Percentiles rank a stretch among this genome's conserved stretches.
Conservation (phyloP, 23 tunicate genomes). For the Halocynthia roretzi region DNA sequence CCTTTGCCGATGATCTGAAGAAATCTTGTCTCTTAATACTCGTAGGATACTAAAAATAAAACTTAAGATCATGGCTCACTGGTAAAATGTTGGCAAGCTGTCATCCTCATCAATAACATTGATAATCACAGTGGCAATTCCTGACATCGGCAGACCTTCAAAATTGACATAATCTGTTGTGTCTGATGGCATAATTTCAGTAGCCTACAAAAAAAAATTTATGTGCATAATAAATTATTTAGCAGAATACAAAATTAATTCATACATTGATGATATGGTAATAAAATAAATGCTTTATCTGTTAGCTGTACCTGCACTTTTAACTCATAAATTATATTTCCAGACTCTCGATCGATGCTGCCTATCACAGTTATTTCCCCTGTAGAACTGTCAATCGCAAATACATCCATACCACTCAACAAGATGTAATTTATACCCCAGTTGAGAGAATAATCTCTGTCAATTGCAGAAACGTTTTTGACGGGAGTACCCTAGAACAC, state of each 20-base stretch:
- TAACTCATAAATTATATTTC: neutral
- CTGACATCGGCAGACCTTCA: conserved; percentile 11
- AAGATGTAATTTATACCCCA: conserved; percentile 19
- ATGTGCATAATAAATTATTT: neutral
- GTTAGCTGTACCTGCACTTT: neutral
- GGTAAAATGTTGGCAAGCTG: conserved; percentile 39
- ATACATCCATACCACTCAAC: neutral
- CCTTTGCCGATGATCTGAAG: neutral
- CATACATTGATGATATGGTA: neutral
- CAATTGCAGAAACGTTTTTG: neutral
- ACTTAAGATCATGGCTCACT: conserved; percentile 1
- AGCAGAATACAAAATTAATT: neutral
- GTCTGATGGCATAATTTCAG: conserved; percentile 37
- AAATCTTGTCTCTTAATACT: conserved; percentile 6
- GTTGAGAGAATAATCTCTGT: conserved; percentile 6
- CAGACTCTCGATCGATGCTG: conserved; percentile 4
- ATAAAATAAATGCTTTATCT: neutral
- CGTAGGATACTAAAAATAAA: neutral
- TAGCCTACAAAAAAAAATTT: conserved; percentile 26
- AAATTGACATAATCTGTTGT: neutral
- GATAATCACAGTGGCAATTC: conserved; percentile 23
- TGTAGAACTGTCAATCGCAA: conserved; percentile 1
- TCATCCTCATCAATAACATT: conserved; percentile 33
- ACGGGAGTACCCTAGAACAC: no score
- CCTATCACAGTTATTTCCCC: conserved; percentile 6